Evolutionary conservation across 2,113 vertebrate genomes (phyloP).

Genomic region (Albula glossodonta): DNA sequence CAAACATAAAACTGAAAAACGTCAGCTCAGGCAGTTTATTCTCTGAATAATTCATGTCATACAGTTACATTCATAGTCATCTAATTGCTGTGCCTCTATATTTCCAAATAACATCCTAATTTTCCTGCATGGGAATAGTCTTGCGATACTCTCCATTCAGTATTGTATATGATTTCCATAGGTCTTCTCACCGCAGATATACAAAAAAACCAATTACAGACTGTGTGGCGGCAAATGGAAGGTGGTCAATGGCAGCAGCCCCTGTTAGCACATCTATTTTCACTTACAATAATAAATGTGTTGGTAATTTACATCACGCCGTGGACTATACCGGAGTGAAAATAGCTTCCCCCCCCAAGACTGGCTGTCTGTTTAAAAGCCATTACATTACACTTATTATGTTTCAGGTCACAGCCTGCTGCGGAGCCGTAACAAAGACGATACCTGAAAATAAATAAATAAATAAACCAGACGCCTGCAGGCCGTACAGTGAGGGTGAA

Average conservation of each 20-base stretch:
- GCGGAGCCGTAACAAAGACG: background rate
- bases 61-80: background rate
- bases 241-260: background rate
- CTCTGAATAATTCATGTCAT: background rate
- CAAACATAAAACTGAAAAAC: too few relatives aligned
- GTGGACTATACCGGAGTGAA: background rate
- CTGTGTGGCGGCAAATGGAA: background rate
- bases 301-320: background rate
- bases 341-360: background rate
- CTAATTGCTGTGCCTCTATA: background rate
- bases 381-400: background rate
- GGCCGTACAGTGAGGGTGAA: background rate
- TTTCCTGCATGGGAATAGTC: background rate
- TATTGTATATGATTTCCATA: background rate
- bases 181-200: background rate
- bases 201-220: background rate
- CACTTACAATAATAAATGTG: background rate
- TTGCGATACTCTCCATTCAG: background rate
- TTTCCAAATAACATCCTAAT: background rate
- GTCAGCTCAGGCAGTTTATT: background rate
- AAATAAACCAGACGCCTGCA: background rate
- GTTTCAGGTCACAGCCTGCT: background rate
- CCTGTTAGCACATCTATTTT: constrained; percentile 4
- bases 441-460: background rate
- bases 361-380: constrained; percentile 7